Evolutionary conservation across 2,888 invertebrate species (phyloP).

Genomic region (Zele albiditarsus): DNA sequence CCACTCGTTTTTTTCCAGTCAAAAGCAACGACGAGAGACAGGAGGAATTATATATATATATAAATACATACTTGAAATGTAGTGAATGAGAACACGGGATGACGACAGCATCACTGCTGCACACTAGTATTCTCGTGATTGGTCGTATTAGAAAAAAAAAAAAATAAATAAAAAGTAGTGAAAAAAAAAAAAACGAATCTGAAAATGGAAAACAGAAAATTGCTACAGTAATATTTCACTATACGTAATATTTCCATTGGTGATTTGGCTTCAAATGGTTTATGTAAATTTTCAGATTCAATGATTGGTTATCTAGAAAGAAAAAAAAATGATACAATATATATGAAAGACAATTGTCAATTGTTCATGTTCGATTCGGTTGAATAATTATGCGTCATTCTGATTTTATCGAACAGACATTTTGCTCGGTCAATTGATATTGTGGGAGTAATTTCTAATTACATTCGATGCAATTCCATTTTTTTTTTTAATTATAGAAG

Average conservation of each 20-base stretch:
- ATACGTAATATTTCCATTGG: background rate
- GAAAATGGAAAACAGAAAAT: background rate
- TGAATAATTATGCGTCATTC: no score
- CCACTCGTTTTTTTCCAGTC: slow-evolving; percentile 46
- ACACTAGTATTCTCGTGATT: background rate
- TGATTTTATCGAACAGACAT: no score
- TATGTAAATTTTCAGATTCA: background rate
- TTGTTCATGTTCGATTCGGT: no score
- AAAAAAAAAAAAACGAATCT: background rate
- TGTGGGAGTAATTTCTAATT: no score
- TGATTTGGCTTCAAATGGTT: background rate
- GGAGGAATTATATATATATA: background rate
- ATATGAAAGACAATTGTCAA: no score
- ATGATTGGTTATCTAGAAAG: no score
- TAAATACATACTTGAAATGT: background rate
- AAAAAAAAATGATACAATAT: no score
- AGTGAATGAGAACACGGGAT: background rate
- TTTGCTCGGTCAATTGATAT: no score
- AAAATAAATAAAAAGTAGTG: background rate
- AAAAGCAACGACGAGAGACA: background rate
- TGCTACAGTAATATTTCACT: background rate
- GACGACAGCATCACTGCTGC: background rate
- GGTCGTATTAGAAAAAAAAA: background rate
- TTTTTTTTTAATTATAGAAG: no score
- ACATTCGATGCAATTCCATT: no score